Percentiles rank a stretch among this genome's conserved stretches.
phyloP scores from a whole-genome alignment of 2,797 vertebrate species.

The Parotocinclus haroldoi region DNA sequence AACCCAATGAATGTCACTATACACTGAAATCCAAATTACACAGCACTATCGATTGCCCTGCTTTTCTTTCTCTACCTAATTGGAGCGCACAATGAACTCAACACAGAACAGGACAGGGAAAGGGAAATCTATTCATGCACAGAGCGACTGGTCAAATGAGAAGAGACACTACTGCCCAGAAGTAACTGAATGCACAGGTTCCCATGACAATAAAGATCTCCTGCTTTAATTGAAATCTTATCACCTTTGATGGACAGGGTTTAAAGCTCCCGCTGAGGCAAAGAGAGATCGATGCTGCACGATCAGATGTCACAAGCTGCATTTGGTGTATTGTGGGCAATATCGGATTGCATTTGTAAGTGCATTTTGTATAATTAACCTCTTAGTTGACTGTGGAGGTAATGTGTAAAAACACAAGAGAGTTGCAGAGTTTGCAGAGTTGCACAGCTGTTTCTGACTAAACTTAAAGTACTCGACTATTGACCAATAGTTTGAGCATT shows the following conservation, averaged over 20 bases:
- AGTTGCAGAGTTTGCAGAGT: background rate
- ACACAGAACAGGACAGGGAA: conserved; percentile 52
- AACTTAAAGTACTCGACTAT: no score
- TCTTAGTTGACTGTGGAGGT: conserved; percentile 18
- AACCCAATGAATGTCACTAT: conserved; percentile 42
- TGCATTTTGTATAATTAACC: conserved; percentile 28
- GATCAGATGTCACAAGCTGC: conserved; percentile 21
- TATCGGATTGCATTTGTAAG: conserved; percentile 17
- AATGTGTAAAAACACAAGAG: conserved; percentile 13
- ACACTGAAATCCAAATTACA: conserved; percentile 46
- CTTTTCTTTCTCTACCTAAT: conserved; percentile 50
- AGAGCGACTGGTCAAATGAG: conserved; percentile 58
- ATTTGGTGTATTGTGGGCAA: conserved; percentile 18
- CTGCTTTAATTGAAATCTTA: conserved; percentile 67
- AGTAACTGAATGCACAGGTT: conserved; percentile 49
- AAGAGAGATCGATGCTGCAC: conserved; percentile 31
- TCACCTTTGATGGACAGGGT: conserved; percentile 56
- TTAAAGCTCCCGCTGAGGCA: conserved; percentile 43
- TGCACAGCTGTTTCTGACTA: no score
- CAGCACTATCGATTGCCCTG: conserved; percentile 55
- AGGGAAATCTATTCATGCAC: conserved; percentile 62
- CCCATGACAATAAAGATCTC: conserved; percentile 62
- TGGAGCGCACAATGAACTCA: conserved; percentile 50
- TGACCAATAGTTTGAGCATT: no score
- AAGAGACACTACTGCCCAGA: conserved; percentile 52